Evolutionary conservation across 2,113 vertebrate genomes (phyloP).

Genomic region (Hemibagrus wyckioides): DNA sequence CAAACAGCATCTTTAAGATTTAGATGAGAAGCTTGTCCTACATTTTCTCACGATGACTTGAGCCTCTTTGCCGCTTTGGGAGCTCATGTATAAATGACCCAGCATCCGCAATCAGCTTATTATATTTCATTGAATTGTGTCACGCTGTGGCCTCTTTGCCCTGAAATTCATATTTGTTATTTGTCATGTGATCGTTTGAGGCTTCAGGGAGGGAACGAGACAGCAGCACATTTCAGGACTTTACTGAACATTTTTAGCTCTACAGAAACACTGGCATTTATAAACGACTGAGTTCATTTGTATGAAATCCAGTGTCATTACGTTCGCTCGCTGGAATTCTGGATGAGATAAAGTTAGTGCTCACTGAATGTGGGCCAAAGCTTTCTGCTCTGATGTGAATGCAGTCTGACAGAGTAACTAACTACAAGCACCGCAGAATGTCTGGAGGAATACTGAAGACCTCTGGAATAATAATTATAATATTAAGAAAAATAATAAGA

Average conservation of each 20-base stretch:
- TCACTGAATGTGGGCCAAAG: conserved; percentile 5
- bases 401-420: neutral
- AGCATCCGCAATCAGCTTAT: neutral
- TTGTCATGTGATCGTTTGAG: neutral
- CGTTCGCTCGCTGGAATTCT: conserved; percentile 3
- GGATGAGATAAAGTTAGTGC: neutral
- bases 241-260: neutral
- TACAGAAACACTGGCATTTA: neutral
- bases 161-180: neutral
- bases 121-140: neutral
- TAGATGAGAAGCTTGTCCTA: neutral
- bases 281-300: conserved; percentile 18
- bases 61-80: neutral
- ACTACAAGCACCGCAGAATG: neutral
- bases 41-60: neutral
- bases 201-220: neutral
- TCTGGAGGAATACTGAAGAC: neutral
- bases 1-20: neutral
- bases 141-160: neutral
- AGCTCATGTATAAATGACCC: neutral
- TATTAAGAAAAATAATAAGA: neutral
- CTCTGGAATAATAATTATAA: neutral
- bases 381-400: conserved; percentile 14
- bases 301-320: conserved; percentile 5
- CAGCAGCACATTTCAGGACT: neutral